Base-by-base conservation (phyloP, 2,888 invertebrate genomes). In the Zaprionus bogoriensis region DNA sequence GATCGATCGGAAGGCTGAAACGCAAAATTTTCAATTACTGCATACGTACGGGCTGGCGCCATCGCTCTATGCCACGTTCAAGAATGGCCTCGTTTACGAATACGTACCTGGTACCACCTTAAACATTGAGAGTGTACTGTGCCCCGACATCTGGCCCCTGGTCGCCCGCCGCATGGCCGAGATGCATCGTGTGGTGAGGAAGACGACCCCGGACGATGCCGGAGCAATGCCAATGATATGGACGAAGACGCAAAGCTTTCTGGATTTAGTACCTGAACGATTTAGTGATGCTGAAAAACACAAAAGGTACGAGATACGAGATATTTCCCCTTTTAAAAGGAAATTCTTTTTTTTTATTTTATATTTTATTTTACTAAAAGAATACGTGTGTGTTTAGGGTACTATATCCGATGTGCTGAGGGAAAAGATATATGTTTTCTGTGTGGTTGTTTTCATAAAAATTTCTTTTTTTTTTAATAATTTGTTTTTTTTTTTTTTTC, bases 21-120 rank as follows among this genome's bases (percentile, higher is more conserved):
- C 94, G 58, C 93, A 92, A 71, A 93, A 93, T 83, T 92, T 93
- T 62, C 88, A 92, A 66, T 80, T 95, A 70, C 91, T 96, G 67
- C 93, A 97, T 89, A 92, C 93, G 63, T 93, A 94, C 76, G 96
- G 95, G 14, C 93, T 96, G 80, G 97, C 98, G 41, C 96, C 98
- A 50, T 93, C 95, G 45, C 92, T 99, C 42, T 97, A 96, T 92
- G 98, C 96, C 46, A 95, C 95, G 44, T 99, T 99, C 91, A 93
- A 94, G 78, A 99, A 99, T 92, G 99, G 99, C 9, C 92, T 99
- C 73, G 96, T 95, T 36, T 99, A 99, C 90, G 95, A 97, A 90
- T 97, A 94, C 90, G 93, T 95, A 70, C 95, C 96, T 69, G 99
- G 99, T 42, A 92, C 92, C 62, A 95, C 95, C n/a, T 91, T 97